Evolutionary conservation across 2,113 vertebrate species (phyloP), one percentile per base, ranked within the genome.

Genomic region (Cygnus atratus): DNA sequence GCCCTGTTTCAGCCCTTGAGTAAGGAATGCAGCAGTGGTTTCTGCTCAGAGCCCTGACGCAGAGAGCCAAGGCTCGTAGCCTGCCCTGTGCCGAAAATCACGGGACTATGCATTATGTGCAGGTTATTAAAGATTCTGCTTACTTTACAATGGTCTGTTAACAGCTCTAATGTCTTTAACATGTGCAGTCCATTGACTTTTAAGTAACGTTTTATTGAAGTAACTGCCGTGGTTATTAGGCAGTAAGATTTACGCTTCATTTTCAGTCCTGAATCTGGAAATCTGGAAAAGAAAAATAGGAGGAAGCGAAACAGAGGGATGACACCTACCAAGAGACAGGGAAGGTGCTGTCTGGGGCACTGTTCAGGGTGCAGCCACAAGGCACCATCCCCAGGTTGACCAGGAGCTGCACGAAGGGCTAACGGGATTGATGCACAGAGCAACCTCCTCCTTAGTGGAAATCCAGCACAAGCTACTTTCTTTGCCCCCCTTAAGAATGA

Each of bases 231-330:
- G 97, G 98, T 98, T 98, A 98, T 98, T 98, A 98, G 98, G 97
- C 98, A 92, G 97, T 98, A 98, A 98, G 98, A 98, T 98, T 98
- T 98, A 98, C 97, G 98, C 98, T 98, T 98, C 98, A 97, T 98
- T 98, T 98, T 98, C 97, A 96, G 97, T 96, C 97, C 91, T 87
- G 90, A 97, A 95, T 97, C 95, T 98, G 97, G 97, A 97, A 97
- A 95, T 88, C 94, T 95, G 94, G 95, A 66, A 55, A 86, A 90
- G 35, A 54, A 50, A 28, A 71, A 48, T 33, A 43, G 58, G 24
- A 25, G 17, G 48, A 82, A 31, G 39, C 84, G 76, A 79, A 81
- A 81, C 77, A 90, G 61, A 77, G 41, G 54, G 67, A 90, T 84
- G 87, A 81, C 80, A 95, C 96, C 67, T 65, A 92, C 85, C 20